These are phyloP conservation scores for Grantiella picta DNA, from an alignment of 2,113 vertebrate species.

Conservation along the genomic window DNA sequence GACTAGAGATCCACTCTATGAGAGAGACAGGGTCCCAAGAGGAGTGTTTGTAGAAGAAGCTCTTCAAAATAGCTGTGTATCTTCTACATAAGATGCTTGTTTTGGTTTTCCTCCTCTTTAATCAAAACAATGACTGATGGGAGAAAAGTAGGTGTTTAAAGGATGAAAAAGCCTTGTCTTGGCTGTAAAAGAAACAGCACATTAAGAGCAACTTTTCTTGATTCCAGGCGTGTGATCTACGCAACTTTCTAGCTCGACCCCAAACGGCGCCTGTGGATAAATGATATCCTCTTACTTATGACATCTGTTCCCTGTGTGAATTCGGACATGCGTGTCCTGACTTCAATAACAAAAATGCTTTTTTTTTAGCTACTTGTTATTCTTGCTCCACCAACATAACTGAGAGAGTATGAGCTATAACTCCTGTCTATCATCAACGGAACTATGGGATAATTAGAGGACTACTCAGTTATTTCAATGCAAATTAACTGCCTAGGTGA, in stretches of 20 bases:
- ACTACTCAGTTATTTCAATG: constrained; percentile 7
- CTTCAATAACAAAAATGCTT: constrained; percentile 53
- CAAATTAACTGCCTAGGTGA: constrained; percentile 21
- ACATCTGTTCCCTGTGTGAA: constrained; percentile 56
- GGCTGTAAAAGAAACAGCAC: neutral
- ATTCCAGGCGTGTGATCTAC: neutral
- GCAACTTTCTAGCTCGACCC: neutral
- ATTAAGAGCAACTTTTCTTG: neutral
- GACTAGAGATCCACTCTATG: neutral
- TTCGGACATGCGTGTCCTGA: constrained; percentile 23
- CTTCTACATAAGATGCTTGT: neutral
- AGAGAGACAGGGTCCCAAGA: neutral
- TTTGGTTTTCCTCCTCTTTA: neutral
- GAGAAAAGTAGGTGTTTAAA: neutral
- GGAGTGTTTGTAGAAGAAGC: neutral
- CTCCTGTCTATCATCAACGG: neutral
- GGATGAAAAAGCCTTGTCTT: neutral
- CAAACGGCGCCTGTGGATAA: neutral
- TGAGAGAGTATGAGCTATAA: neutral
- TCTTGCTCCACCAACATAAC: constrained; percentile 18
- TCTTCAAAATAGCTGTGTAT: neutral
- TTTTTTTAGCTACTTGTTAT: constrained; percentile 31
- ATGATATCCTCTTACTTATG: constrained; percentile 36
- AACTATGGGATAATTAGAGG: constrained; percentile 17
- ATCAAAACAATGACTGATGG: neutral